Base-by-base conservation (phyloP, 2,797 vertebrate species). In the Pseudomugil tenellus region DNA sequence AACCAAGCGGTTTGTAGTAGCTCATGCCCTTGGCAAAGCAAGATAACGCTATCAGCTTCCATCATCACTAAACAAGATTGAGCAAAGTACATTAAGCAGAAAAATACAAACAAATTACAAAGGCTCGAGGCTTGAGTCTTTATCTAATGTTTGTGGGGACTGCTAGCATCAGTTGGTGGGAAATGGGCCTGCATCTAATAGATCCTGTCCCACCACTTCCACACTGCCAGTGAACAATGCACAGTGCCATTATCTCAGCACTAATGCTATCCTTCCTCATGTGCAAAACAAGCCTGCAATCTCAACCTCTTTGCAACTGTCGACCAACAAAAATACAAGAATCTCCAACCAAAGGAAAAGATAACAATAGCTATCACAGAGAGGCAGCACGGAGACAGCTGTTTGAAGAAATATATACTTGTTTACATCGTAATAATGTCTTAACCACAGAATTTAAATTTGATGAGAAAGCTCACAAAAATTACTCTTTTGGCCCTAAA, bases 41-140 rank as follows among this genome's bases (percentile, higher is more conserved):
- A 93, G 94, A 95, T 95, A 95, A 94, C 91, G 85, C 90, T 95
- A 95, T 95, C 94, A 91, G 89, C 87, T 88, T 93, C 92, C 89
- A 93, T 94, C 93, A 95, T 93, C 92, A 67, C 93, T 92, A 94
- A 95, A 95, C 94, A 93, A 92, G 91, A 94, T 89, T 91, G 92
- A 94, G 93, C 91, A 94, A 93, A 94, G 92, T 92, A 93, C 93
- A 94, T 94, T 94, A 94, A 93, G 92, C 92, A 92, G 93, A 94
- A 94, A 94, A 93, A 94, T 93, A 94, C 92, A 94, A 93, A 94
- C 93, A 95, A 94, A 93, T 95, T 93, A 94, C 90, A 94, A 93
- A 92, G 92, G 92, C 93, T 94, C 69, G 81, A 90, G 93, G 93
- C 92, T 75, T 80, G 83, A 87, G 89, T 92, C 92, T 95, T 94